These are phyloP conservation scores for Calliopum simillimum DNA, from an alignment of 2,888 invertebrate species.

Conservation along the genomic window DNA sequence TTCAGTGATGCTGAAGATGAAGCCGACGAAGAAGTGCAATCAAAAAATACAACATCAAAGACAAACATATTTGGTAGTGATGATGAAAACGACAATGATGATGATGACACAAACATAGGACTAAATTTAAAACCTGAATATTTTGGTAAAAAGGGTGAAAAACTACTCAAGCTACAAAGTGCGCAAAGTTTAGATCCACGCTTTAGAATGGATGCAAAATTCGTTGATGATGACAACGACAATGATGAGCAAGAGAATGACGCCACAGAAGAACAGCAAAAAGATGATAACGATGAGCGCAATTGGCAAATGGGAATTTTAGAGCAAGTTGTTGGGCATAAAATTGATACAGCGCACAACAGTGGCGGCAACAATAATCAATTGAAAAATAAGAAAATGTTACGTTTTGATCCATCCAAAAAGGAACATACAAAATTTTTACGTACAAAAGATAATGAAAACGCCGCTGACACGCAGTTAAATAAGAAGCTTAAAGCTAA, in stretches of 20 bases:
- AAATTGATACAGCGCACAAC: slow-evolving; percentile 48
- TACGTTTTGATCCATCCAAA: slow-evolving; percentile 76
- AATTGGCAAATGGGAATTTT: slow-evolving; percentile 69
- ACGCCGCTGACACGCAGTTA: neutral
- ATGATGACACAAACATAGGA: slow-evolving; percentile 59
- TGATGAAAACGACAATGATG: slow-evolving; percentile 67
- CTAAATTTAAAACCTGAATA: slow-evolving; percentile 76
- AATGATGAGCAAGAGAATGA: slow-evolving; percentile 48
- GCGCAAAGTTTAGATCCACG: slow-evolving; percentile 80
- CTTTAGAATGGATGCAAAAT: slow-evolving; percentile 80
- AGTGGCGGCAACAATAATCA: slow-evolving; percentile 40
- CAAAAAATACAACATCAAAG: slow-evolving; percentile 36
- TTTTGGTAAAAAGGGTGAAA: slow-evolving; percentile 67
- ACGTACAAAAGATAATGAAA: slow-evolving; percentile 37
- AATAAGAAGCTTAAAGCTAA: slow-evolving; percentile 46
- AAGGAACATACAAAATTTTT: slow-evolving; percentile 75
- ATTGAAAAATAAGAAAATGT: slow-evolving; percentile 68
- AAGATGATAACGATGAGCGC: slow-evolving; percentile 52
- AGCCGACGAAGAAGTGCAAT: slow-evolving; percentile 51
- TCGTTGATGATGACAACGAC: slow-evolving; percentile 72
- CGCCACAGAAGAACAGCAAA: neutral
- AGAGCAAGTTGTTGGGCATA: slow-evolving; percentile 67
- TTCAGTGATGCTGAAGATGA: slow-evolving; percentile 72
- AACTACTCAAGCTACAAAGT: slow-evolving; percentile 76
- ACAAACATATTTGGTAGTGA: slow-evolving; percentile 48